phyloP scores from a whole-genome alignment of 2,797 vertebrate genomes.

The Silurus lanzhouensis region DNA sequence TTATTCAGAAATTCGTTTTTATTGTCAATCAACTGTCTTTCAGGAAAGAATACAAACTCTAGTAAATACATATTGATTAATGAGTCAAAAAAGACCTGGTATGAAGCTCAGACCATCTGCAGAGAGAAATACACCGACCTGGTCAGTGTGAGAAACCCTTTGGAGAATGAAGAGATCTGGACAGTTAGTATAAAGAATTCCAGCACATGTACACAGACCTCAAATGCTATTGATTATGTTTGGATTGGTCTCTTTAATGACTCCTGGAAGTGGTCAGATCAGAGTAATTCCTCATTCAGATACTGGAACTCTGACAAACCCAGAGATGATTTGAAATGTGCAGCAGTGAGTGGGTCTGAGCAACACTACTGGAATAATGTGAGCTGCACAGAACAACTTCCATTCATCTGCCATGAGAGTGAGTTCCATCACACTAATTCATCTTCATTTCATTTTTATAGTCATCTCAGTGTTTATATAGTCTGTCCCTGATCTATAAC shows the following conservation, averaged over 20 bases:
- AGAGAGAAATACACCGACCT: background rate
- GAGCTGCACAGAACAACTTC: accelerated
- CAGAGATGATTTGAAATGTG: background rate
- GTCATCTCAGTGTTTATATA: background rate
- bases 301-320: background rate
- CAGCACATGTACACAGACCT: too few relatives aligned
- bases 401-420: conserved; percentile 39
- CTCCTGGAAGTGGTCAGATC: conserved; percentile 48
- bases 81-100: background rate
- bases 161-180: background rate
- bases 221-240: too few relatives aligned
- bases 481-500: background rate
- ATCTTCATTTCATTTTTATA: background rate
- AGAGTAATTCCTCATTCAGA: conserved; percentile 36
- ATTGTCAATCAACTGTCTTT: background rate
- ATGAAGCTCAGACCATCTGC: conserved; percentile 30
- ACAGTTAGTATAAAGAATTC: accelerated
- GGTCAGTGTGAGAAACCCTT: conserved; percentile 2
- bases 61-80: background rate
- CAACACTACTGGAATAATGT: background rate
- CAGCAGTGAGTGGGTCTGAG: background rate
- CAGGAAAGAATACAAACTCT: background rate
- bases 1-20: too few relatives aligned
- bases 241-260: conserved; percentile 43
- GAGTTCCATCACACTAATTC: conserved; percentile 8